phyloP scores from a whole-genome alignment of 2,797 vertebrate species.

The Enteromius paludinosus region DNA sequence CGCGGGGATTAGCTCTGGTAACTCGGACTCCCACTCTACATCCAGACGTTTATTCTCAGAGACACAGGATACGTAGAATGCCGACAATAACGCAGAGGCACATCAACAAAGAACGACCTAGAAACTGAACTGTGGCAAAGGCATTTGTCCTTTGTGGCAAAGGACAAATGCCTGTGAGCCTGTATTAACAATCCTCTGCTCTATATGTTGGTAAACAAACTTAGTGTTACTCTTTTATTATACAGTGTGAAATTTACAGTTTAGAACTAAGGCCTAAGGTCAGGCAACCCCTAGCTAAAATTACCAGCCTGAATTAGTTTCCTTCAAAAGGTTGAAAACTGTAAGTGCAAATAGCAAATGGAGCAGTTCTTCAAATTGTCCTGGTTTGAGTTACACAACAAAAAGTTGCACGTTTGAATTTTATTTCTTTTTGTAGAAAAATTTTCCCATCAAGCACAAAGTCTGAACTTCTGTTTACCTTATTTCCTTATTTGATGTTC shows the following conservation, averaged over 20 bases:
- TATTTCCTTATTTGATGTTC: background rate
- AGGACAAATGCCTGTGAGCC: no score
- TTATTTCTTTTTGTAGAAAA: background rate
- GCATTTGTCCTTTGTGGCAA: no score
- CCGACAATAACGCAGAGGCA: no score
- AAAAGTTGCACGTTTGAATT: background rate
- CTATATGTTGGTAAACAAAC: no score
- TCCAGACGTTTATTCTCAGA: no score
- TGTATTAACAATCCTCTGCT: no score
- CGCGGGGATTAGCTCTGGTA: no score
- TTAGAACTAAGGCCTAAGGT: background rate
- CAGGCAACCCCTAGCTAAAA: background rate
- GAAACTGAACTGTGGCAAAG: no score
- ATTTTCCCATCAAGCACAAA: background rate
- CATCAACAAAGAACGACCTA: no score
- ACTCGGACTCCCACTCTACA: no score
- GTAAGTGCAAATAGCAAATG: background rate
- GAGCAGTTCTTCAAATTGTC: background rate
- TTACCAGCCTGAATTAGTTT: background rate
- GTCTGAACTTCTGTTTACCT: background rate
- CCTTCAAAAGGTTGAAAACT: background rate
- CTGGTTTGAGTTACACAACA: background rate
- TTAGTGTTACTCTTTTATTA: no score
- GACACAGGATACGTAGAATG: no score
- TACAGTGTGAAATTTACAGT: background rate